These are phyloP conservation scores for Psittacula cyanocephala DNA, from an alignment of 2,113 vertebrate species.

Conservation along the genomic window DNA sequence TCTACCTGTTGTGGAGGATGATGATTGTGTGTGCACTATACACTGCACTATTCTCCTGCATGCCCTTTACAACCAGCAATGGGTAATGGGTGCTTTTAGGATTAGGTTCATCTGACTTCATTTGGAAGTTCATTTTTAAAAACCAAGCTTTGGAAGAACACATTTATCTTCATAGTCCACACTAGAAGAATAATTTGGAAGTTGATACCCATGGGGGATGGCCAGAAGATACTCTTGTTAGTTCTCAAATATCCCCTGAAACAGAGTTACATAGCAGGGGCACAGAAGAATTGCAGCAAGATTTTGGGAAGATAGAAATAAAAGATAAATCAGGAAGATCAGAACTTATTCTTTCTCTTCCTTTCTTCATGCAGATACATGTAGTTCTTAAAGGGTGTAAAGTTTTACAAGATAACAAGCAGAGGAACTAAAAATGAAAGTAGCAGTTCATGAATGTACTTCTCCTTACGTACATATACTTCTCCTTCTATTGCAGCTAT, in stretches of 20 bases:
- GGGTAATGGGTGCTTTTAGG: neutral
- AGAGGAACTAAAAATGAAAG: conserved; percentile 8
- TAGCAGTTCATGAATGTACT: neutral
- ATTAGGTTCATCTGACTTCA: neutral
- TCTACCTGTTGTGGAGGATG: neutral
- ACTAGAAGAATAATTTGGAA: neutral
- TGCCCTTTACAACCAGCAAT: neutral
- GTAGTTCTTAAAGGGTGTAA: neutral
- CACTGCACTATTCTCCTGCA: neutral
- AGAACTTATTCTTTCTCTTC: neutral
- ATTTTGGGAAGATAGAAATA: neutral
- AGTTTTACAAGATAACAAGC: neutral
- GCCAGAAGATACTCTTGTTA: neutral
- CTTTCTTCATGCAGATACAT: neutral
- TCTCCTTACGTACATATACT: neutral
- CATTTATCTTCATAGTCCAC: neutral
- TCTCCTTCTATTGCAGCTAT: neutral
- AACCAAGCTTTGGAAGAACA: rapidly evolving
- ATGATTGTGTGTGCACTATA: neutral
- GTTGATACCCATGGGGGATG: rapidly evolving
- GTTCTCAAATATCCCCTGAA: neutral
- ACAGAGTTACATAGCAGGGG: rapidly evolving
- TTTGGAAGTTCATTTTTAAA: neutral
- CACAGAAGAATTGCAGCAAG: neutral
- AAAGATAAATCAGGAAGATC: neutral